Evolutionary conservation across 2,888 invertebrate species (phyloP).

Genomic region (Drosophila prostipennis): DNA sequence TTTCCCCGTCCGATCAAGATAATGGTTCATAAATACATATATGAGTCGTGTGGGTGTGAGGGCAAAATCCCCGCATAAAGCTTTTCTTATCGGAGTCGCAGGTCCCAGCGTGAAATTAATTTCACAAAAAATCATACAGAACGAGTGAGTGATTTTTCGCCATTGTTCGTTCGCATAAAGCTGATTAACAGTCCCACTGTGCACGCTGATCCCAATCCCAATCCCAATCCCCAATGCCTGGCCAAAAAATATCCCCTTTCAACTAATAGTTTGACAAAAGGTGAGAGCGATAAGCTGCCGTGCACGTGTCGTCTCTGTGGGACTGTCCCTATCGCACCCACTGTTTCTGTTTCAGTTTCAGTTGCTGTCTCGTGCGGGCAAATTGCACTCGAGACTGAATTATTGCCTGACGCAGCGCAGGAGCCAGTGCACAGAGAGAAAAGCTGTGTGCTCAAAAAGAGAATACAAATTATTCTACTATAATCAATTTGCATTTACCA

Average conservation of each 20-base stretch:
- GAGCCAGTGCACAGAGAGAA: constrained; percentile 2
- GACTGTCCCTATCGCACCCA: constrained; percentile 14
- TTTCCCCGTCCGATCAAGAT: constrained; percentile 25
- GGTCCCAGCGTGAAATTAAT: constrained; percentile 40
- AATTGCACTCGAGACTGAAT: constrained; percentile 80
- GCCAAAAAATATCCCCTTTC: constrained; percentile 10
- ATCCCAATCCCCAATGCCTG: background rate
- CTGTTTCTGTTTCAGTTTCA: background rate
- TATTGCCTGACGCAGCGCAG: constrained; percentile 68
- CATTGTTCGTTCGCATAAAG: constrained; percentile 28
- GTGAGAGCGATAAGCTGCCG: constrained; percentile 53
- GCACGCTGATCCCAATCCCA: background rate
- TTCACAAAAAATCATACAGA: constrained; percentile 31
- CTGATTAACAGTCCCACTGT: constrained; percentile 32
- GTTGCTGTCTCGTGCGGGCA: constrained; percentile 43
- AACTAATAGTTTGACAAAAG: constrained; percentile 66
- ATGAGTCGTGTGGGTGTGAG: background rate
- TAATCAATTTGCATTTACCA: too few species aligned
- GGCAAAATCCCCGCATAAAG: constrained; percentile 29
- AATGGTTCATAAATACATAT: background rate
- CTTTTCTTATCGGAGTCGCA: constrained; percentile 30
- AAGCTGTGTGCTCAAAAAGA: background rate
- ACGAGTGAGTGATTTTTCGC: constrained; percentile 1
- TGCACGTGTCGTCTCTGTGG: constrained; percentile 27
- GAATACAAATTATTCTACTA: too few species aligned